These are phyloP conservation scores for Florisuga fusca DNA, from an alignment of 2,797 vertebrate species.

Conservation along the genomic window DNA sequence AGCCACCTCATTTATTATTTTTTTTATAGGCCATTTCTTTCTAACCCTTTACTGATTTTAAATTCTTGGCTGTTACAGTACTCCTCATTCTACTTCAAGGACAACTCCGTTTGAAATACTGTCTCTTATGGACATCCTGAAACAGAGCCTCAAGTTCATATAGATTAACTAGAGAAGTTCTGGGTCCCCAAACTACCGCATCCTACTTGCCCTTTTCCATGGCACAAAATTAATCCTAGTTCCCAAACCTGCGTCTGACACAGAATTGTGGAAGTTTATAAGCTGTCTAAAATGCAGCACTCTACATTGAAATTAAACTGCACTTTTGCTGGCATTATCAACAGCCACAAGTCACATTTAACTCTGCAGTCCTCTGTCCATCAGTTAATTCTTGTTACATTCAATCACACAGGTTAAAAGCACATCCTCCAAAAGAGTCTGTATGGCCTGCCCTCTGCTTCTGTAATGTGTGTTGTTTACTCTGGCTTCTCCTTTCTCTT, in stretches of 20 bases:
- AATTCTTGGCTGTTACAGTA: constrained; percentile 4
- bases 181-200: neutral
- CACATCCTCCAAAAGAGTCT: neutral
- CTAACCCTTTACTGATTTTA: neutral
- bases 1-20: constrained; percentile 16
- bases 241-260: neutral
- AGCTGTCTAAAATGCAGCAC: neutral
- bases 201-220: neutral
- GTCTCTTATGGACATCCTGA: neutral
- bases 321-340: neutral
- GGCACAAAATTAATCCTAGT: neutral
- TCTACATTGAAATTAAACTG: neutral
- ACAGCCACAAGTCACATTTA: neutral
- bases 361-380: neutral
- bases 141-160: neutral
- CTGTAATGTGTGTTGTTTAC: neutral
- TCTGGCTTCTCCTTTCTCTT: neutral
- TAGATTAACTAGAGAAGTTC: neutral
- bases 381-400: neutral
- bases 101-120: constrained; percentile 25
- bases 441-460: neutral
- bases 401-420: neutral
- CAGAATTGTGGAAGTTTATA: neutral
- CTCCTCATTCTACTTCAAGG: neutral
- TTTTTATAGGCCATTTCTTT: constrained; percentile 39